Conservation (phyloP, 2,888 invertebrate genomes). For the Brenthis hecate region DNA sequence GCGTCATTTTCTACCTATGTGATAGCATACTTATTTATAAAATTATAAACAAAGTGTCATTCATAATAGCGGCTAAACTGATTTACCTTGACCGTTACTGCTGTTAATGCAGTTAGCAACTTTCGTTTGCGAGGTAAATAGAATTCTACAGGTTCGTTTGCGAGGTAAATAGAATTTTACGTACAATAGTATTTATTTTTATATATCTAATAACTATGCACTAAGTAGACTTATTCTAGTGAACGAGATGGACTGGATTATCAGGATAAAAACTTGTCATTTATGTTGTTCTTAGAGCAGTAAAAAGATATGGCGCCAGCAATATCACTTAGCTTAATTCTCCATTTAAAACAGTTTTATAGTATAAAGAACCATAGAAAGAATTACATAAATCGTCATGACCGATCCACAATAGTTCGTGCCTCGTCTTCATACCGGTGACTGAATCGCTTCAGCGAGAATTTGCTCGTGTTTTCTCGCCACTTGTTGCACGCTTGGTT, state of each 20-base stretch:
- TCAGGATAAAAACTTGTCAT: not conserved
- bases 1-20: too few species aligned
- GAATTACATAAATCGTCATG: slow-evolving; percentile 49
- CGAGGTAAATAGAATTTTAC: slow-evolving; percentile 59
- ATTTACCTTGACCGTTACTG: slow-evolving; percentile 71
- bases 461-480: slow-evolving; percentile 57
- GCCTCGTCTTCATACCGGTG: slow-evolving; percentile 37
- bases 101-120: slow-evolving; percentile 56
- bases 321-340: slow-evolving; percentile 46
- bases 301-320: not conserved
- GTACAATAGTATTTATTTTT: too few species aligned
- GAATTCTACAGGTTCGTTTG: slow-evolving; percentile 63
- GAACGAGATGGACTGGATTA: too few species aligned
- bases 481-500: slow-evolving; percentile 69
- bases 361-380: slow-evolving; percentile 43
- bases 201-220: too few species aligned
- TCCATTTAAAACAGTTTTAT: slow-evolving; percentile 44
- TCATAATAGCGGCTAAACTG: slow-evolving; percentile 49
- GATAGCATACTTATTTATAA: not conserved
- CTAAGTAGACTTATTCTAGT: too few species aligned
- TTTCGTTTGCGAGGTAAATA: slow-evolving; percentile 72
- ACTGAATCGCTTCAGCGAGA: slow-evolving; percentile 47
- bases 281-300: not conserved
- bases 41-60: slow-evolving; percentile 39
- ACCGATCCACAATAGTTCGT: slow-evolving; percentile 23